Conservation (phyloP, 2,888 invertebrate species). For the Sminthurinus aureus region DNA sequence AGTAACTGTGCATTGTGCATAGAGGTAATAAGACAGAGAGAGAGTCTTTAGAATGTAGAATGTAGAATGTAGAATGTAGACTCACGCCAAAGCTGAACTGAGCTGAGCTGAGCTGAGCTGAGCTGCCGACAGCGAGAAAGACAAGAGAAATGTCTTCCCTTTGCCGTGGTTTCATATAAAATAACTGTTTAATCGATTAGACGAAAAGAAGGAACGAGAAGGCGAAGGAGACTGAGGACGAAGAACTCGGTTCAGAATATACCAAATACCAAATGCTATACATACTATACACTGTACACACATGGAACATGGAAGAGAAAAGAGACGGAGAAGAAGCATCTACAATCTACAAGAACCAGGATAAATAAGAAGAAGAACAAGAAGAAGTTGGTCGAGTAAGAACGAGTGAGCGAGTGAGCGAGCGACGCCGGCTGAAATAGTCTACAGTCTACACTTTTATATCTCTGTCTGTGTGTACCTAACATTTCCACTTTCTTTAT, state of each 20-base stretch:
- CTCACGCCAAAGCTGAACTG: constrained; percentile 27
- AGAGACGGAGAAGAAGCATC: no score
- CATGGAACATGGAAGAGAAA: no score
- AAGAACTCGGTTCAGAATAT: no score
- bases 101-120: no score
- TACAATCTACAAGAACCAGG: no score
- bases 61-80: background rate
- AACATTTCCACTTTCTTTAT: background rate
- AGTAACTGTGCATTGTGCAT: background rate
- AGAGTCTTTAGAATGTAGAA: background rate
- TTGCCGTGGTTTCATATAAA: constrained; percentile 32
- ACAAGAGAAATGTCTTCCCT: constrained; percentile 38
- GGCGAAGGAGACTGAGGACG: background rate
- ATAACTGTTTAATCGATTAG: constrained; percentile 38
- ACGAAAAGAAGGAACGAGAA: background rate
- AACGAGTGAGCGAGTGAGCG: background rate
- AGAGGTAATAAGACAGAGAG: background rate
- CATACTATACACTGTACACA: no score
- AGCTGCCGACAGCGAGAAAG: constrained; percentile 28
- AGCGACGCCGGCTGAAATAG: background rate
- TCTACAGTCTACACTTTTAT: background rate
- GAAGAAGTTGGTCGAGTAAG: background rate
- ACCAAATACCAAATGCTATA: no score
- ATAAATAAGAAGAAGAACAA: no score
- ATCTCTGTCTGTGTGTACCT: background rate